A percentile compares a stretch with the other conserved stretches of the same genome.
Conservation (phyloP, 2,888 invertebrate genomes). For the Calliopum simillimum region DNA sequence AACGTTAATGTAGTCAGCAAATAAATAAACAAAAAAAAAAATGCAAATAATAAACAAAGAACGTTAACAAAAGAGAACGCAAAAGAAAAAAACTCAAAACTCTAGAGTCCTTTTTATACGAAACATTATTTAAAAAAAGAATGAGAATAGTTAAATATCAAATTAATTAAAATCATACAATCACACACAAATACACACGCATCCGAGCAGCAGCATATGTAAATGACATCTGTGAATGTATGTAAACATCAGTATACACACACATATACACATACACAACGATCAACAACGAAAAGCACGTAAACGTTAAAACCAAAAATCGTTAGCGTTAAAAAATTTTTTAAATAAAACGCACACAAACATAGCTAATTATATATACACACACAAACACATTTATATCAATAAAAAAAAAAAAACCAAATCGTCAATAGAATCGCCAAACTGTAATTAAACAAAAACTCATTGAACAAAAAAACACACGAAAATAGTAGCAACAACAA, state of each 20-base stretch:
- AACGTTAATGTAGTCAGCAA: neutral
- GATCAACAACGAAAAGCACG: constrained; percentile 32
- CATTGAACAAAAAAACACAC: neutral
- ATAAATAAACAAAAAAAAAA: neutral
- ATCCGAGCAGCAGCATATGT: constrained; percentile 30
- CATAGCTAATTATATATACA: neutral
- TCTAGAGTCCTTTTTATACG: constrained; percentile 25
- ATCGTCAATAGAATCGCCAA: neutral
- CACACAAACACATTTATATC: neutral
- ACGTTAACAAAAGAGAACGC: neutral
- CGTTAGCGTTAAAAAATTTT: neutral
- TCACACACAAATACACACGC: constrained; percentile 17
- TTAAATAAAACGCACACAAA: constrained; percentile 10
- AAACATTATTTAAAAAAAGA: constrained; percentile 1
- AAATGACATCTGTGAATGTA: constrained; percentile 34
- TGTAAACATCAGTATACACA: neutral
- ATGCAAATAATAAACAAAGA: neutral
- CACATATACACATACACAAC: neutral
- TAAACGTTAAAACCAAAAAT: constrained; percentile 22
- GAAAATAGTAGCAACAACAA: constrained; percentile 19
- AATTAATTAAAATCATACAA: neutral
- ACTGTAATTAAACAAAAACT: neutral
- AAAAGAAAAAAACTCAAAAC: neutral
- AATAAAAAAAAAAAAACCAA: too few species aligned
- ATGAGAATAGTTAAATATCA: neutral